Evolutionary conservation across 2,888 invertebrate species (phyloP), one percentile per base, ranked within the genome.

Genomic region (Ochropleura leucogaster): DNA sequence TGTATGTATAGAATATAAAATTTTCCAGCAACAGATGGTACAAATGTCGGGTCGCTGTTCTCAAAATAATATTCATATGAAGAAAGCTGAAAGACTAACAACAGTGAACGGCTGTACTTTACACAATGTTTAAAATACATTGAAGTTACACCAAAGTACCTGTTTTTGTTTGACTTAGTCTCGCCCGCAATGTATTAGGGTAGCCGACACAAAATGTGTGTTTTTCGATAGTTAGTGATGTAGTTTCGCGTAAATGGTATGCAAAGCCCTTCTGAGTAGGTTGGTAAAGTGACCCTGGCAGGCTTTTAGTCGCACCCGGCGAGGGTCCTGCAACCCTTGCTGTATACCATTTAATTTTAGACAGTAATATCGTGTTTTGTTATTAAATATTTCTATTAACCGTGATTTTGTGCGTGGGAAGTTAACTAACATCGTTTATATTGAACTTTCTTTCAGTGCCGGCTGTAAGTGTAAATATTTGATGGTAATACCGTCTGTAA

Each of bases 51-150:
- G 86, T 87, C 87, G 82, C 82, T 78, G 84, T 83, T 85, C 86
- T 81, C 77, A 88, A 89, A 89, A 91, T 90, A 89, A 89, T 90
- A 91, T 91, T 90, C 90, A 90, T 89, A 83, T 80, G 85, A 89
- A 87, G 86, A 88, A 87, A 87, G 79, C 84, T 84, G 77, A 82
- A 87, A 85, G 79, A 77, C 60, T 78, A 84, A 82, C 86, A 83
- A 40, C 73, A 74, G 18, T 77, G 40, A 60, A 30, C 18, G 53
- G 18, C 49, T 65, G 77, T 53, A 69, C 20, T 68, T 71, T 63
- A 64, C 55, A 49, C 67, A 53, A 18, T 71, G 71, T 83, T 77
- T 47, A 49, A 55, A 53, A 72, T 81, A 75, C 85, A 87, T 69
- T 83, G 85, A 71, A 74, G 60, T 49, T 53, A 60, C 40, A 1